A percentile compares a stretch with the other conserved stretches of the same genome.
phyloP scores from a whole-genome alignment of 2,888 invertebrate species.

The Aphidius colemani region DNA sequence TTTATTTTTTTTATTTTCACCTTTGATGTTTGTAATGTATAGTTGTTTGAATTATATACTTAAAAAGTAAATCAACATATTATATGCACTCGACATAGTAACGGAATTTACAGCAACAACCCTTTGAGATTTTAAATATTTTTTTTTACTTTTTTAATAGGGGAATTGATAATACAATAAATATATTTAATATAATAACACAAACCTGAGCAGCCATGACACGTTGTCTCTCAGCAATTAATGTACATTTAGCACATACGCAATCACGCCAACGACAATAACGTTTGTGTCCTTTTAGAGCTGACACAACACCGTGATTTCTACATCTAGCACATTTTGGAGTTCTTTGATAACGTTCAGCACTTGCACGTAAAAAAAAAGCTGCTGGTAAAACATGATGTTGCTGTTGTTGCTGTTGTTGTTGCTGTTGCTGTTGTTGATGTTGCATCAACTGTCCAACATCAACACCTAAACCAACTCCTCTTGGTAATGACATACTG shows the following conservation, averaged over 20 bases:
- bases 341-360: slow-evolving; percentile 92
- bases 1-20: slow-evolving; percentile 1
- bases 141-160: neutral
- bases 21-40: neutral
- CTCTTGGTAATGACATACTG: slow-evolving; percentile 80
- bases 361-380: slow-evolving; percentile 82
- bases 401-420: slow-evolving; percentile 61
- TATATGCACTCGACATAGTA: neutral
- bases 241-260: slow-evolving; percentile 96
- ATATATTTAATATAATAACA: neutral
- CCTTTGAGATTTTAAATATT: neutral
- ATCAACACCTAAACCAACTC: slow-evolving; percentile 85
- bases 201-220: slow-evolving; percentile 97
- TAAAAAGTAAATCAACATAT: neutral
- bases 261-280: slow-evolving; percentile 98
- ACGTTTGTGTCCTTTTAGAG: slow-evolving; percentile 91
- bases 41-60: slow-evolving; percentile 2
- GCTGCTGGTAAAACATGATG: slow-evolving; percentile 83
- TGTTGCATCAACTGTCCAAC: slow-evolving; percentile 81
- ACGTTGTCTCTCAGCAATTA: slow-evolving; percentile 95
- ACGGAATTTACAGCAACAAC: neutral
- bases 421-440: slow-evolving; percentile 68
- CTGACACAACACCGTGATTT: slow-evolving; percentile 97
- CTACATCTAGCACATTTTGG: slow-evolving; percentile 97
- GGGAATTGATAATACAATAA: neutral